phyloP scores from a whole-genome alignment of 2,888 invertebrate species.

The Diarsia rubi region DNA sequence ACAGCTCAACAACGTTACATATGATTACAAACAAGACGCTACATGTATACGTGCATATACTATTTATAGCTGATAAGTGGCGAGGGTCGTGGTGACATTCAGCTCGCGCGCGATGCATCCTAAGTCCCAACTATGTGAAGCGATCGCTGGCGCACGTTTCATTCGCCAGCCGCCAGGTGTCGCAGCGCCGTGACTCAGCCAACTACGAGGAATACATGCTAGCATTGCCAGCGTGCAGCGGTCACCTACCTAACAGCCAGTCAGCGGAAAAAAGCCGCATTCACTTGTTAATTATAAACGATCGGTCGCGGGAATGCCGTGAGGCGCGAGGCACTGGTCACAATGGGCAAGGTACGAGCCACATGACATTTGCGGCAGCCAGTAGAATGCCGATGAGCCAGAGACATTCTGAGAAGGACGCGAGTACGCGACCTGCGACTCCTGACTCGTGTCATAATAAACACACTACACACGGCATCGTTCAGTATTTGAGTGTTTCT shows the following conservation, averaged over 20 bases:
- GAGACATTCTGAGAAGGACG: conserved; percentile 24
- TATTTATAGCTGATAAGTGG: conserved; percentile 1
- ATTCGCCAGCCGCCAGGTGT: too few relatives aligned
- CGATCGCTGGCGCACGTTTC: conserved; percentile 1
- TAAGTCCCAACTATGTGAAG: conserved; percentile 20
- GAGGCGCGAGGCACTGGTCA: background rate
- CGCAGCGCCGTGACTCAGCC: background rate
- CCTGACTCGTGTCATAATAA: background rate
- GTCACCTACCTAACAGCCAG: conserved; percentile 24
- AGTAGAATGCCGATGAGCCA: conserved; percentile 4
- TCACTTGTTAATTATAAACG: background rate
- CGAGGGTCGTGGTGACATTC: conserved; percentile 18
- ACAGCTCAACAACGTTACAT: background rate
- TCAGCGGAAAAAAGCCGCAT: background rate
- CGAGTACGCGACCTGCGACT: conserved; percentile 8
- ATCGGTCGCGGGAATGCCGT: background rate
- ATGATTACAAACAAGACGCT: background rate
- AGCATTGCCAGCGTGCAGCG: background rate
- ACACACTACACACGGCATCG: too few relatives aligned
- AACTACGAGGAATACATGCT: background rate
- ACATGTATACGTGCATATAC: background rate
- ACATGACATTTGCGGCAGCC: conserved; percentile 9
- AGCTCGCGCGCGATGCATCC: conserved; percentile 15
- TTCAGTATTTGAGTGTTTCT: background rate
- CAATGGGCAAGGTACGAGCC: background rate